Evolutionary conservation across 2,888 invertebrate species (phyloP).

Genomic region (Melikaiella ostensackeni): DNA sequence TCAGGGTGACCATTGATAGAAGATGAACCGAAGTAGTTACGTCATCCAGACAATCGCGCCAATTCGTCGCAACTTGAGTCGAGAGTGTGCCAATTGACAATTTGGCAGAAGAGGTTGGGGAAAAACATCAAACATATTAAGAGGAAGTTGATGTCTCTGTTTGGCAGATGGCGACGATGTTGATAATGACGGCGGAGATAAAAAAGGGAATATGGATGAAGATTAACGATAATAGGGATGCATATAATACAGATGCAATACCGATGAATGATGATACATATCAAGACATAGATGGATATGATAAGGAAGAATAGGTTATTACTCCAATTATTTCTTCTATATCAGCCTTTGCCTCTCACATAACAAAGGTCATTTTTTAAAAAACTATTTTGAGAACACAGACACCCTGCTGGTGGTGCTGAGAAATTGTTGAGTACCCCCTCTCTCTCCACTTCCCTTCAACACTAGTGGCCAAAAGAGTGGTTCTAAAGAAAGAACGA

Average conservation of each 20-base stretch:
- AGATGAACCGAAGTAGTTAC: conserved; percentile 62
- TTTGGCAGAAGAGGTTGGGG: background rate
- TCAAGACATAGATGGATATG: background rate
- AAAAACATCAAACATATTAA: conserved; percentile 15
- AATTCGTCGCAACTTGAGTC: conserved; percentile 35
- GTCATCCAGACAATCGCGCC: conserved; percentile 57
- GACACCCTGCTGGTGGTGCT: conserved; percentile 13
- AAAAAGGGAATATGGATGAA: background rate
- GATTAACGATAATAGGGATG: background rate
- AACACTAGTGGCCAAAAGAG: background rate
- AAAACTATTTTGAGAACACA: conserved; percentile 4
- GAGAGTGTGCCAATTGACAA: background rate
- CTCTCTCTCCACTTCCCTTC: background rate
- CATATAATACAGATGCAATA: conserved; percentile 2
- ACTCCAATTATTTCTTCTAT: background rate
- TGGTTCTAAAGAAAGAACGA: conserved; percentile 26
- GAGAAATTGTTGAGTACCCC: conserved; percentile 25
- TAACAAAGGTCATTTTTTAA: conserved; percentile 19
- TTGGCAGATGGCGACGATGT: background rate
- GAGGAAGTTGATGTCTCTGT: background rate
- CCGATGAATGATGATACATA: background rate
- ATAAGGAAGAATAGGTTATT: conserved; percentile 13
- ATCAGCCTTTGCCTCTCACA: background rate
- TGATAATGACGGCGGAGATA: background rate
- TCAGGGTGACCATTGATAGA: conserved; percentile 10